Evolutionary conservation across 2,797 vertebrate genomes (phyloP).

Genomic region (Steatocranus sp.): DNA sequence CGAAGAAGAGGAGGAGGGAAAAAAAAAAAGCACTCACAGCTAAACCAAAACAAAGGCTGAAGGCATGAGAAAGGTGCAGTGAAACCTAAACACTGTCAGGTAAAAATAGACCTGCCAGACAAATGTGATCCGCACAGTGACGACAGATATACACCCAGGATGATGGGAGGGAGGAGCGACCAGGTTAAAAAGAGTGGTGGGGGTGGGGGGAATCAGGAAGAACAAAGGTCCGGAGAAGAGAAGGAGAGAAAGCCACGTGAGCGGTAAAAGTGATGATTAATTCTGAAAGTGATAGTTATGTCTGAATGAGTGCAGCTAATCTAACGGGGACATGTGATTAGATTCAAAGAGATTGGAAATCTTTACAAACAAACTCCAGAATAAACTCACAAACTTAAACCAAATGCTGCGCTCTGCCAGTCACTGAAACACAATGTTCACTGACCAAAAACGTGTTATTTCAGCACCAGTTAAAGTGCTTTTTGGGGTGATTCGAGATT

Average conservation of each 20-base stretch:
- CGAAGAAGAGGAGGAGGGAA: not conserved
- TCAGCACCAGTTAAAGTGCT: not conserved
- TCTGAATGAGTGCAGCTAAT: not conserved
- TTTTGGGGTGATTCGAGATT: not conserved
- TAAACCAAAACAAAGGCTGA: slow-evolving; percentile 59
- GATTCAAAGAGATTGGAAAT: not conserved
- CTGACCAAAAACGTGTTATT: not conserved
- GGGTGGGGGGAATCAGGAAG: not conserved
- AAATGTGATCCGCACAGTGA: slow-evolving; percentile 1
- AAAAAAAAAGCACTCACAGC: not conserved
- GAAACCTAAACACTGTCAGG: slow-evolving; percentile 45
- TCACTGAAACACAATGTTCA: not conserved
- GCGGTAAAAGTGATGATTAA: not conserved
- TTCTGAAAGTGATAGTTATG: not conserved
- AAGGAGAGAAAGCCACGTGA: not conserved
- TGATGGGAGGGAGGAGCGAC: not conserved
- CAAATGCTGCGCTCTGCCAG: not conserved
- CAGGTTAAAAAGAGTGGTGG: not conserved
- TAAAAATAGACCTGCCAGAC: slow-evolving; percentile 61
- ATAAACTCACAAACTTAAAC: not conserved
- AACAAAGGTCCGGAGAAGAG: not conserved
- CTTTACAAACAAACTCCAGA: not conserved
- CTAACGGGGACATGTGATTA: not conserved
- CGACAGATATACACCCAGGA: not conserved
- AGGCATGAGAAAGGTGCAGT: slow-evolving; percentile 37